A percentile compares a stretch with the other conserved stretches of the same genome.
These are phyloP conservation scores for Craterocephalus amniculus DNA, from an alignment of 2,797 vertebrate species.

Conservation along the genomic window DNA sequence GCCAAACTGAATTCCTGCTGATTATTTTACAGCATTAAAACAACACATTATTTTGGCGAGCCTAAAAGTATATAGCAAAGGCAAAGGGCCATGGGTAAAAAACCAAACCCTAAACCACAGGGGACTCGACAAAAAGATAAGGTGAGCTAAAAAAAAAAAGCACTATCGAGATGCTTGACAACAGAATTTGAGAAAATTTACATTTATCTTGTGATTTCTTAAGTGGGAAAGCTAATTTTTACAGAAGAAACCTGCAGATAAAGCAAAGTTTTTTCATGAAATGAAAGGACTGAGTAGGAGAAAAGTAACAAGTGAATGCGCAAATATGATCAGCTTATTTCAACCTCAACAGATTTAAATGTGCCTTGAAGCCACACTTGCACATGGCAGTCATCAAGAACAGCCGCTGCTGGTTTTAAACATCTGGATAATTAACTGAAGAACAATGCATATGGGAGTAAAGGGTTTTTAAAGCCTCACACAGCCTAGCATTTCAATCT, in stretches of 20 bases:
- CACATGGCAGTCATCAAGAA: conserved; percentile 31
- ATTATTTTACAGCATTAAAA: conserved; percentile 39
- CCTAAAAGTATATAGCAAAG: conserved; percentile 15
- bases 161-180: conserved; percentile 16
- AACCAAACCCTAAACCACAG: neutral
- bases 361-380: conserved; percentile 24
- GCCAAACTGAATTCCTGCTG: conserved; percentile 53
- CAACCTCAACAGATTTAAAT: conserved; percentile 43
- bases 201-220: conserved; percentile 7
- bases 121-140: conserved; percentile 29
- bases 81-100: conserved; percentile 7
- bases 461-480: neutral
- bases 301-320: conserved; percentile 45
- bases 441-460: neutral
- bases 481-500: conserved; percentile 4
- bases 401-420: conserved; percentile 15
- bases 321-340: conserved; percentile 48
- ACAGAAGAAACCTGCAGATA: conserved; percentile 10
- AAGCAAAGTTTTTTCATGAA: conserved; percentile 33
- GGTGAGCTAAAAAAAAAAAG: conserved; percentile 32
- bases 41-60: conserved; percentile 29
- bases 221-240: conserved; percentile 2
- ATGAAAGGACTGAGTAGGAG: conserved; percentile 42
- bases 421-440: conserved; percentile 30
- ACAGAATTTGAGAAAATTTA: conserved; percentile 25